phyloP scores from a whole-genome alignment of 2,797 vertebrate genomes.

The Bucorvus abyssinicus region DNA sequence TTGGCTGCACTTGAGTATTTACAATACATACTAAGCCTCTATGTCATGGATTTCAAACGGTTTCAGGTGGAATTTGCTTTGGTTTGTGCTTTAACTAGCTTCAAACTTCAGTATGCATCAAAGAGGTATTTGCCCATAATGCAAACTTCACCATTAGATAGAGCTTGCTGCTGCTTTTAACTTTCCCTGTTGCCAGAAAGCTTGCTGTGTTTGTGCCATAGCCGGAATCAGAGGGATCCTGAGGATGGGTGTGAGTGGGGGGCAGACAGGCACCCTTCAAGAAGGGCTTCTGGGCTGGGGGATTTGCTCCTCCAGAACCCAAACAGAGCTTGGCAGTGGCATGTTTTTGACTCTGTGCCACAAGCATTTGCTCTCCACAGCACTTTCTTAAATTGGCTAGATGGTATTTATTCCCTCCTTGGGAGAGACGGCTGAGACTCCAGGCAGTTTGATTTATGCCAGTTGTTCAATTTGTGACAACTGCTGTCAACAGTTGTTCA shows the following conservation, averaged over 20 bases:
- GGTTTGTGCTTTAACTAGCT: background rate
- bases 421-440: conserved; percentile 46
- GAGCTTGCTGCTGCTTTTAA: background rate
- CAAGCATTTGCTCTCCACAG: conserved; percentile 58
- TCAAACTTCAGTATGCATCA: background rate
- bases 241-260: background rate
- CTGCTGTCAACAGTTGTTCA: conserved; percentile 70
- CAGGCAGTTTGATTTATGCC: conserved; percentile 63
- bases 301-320: conserved; percentile 8
- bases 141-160: background rate
- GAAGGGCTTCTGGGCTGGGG: background rate
- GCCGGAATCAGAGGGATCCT: background rate
- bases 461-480: conserved; percentile 70
- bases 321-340: background rate
- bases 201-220: background rate
- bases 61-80: background rate
- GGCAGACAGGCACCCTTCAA: background rate
- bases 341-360: conserved; percentile 18
- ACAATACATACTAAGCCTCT: background rate
- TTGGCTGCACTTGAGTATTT: background rate
- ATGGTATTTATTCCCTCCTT: conserved; percentile 60
- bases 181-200: background rate
- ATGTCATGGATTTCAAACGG: background rate
- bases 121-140: background rate
- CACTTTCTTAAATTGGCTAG: conserved; percentile 61